Percentiles rank a stretch among this genome's conserved stretches.
Conservation (phyloP, 2,888 invertebrate species). For the Caenorhabditis sp. region DNA sequence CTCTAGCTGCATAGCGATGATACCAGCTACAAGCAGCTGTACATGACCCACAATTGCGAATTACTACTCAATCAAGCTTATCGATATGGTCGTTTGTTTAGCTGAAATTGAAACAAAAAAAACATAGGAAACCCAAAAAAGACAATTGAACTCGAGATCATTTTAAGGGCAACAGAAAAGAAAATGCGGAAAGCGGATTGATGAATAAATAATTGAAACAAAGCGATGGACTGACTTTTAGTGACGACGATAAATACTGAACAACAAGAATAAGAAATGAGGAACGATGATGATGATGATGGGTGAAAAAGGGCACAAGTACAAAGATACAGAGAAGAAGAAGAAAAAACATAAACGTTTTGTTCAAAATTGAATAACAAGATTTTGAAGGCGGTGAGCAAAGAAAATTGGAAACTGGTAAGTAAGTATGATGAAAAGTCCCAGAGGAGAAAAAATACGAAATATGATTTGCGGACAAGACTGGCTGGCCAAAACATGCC, state of each 20-base stretch:
- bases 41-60: slow-evolving; percentile 7
- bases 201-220: slow-evolving; percentile 32
- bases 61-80: neutral
- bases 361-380: neutral
- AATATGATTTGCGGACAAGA: neutral
- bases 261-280: neutral
- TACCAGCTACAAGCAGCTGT: slow-evolving; percentile 39
- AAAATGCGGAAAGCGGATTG: neutral
- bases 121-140: neutral
- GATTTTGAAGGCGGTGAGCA: neutral
- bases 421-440: neutral
- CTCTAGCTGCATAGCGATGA: slow-evolving; percentile 46
- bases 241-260: slow-evolving; percentile 18
- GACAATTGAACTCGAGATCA: slow-evolving; percentile 2
- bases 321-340: neutral
- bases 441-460: neutral
- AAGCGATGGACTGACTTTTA: too few species aligned
- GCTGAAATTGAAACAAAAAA: slow-evolving; percentile 39
- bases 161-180: slow-evolving; percentile 9
- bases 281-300: slow-evolving; percentile 12
- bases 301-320: slow-evolving; percentile 11
- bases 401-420: neutral
- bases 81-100: slow-evolving; percentile 18
- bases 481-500: too few species aligned
- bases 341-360: neutral